Base-by-base conservation (phyloP, 2,888 invertebrate genomes). In the Drosophila kambysellisi region DNA sequence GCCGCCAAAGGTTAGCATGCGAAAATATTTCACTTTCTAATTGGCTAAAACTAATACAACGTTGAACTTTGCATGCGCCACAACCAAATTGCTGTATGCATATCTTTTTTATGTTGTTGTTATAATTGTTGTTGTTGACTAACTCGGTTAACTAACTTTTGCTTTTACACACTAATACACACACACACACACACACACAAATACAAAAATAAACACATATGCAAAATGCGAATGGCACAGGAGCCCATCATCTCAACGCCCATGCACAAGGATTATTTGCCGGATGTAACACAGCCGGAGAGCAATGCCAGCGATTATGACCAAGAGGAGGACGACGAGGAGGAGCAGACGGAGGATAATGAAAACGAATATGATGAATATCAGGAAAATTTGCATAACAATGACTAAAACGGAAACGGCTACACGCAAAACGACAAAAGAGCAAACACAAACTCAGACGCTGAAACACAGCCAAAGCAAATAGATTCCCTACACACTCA, bases 1-100 rank as follows among this genome's bases (percentile, higher is more conserved):
- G 93, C 96, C 97, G 86, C 96, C 96, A 89, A 97, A 97, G 96
- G 97, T 97, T 95, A 91, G 87, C 88, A 78, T 76, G 76, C 56
- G 15, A 65, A 70, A 73, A 53, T 51, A 62, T 62, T 63, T 67
- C 52, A 74, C 72, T 70, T 76, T 74, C 66, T 77, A 78, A 81
- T 81, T 89, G 83, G 80, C 76, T 63, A 50, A 51, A 70, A 66
- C 61, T 75, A 59, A 70, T 57, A 39, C 41, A 64, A 59, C 43
- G 65, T 70, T 64, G 54, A 69, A 71, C 57, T 81, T 71, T 82
- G 88, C 86, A 82, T 86, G 85, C n/a, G 51, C 77, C 70, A 69
- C 70, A 41, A 33, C 37, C 50, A 62, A 65, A 53, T 62, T 48
- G 43, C 51, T 17, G 61, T 46, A 33, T 54, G 20, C 60, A 71